phyloP scores from a whole-genome alignment of 2,113 vertebrate genomes.

The Corythaeola cristata region DNA sequence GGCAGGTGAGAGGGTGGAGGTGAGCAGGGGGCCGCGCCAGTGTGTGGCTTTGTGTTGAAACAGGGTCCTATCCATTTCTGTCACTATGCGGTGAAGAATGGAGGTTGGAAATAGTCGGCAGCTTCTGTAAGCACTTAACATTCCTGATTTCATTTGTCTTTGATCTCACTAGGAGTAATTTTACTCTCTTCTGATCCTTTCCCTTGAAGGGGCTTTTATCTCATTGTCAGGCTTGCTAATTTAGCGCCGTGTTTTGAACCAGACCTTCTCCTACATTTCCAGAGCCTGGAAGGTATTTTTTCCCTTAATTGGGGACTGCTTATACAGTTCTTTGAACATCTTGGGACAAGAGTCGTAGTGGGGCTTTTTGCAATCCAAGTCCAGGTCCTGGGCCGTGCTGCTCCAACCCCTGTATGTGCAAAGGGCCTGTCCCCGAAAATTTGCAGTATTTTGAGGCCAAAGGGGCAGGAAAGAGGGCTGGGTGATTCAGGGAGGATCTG shows the following conservation, averaged over 20 bases:
- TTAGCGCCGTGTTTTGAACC: slow-evolving; percentile 25
- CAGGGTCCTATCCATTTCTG: not conserved
- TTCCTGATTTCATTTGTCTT: slow-evolving; percentile 58
- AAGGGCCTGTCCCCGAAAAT: not conserved
- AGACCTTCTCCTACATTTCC: slow-evolving; percentile 2
- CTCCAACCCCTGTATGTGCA: not conserved
- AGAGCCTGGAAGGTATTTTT: slow-evolving; percentile 45
- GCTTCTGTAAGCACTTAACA: slow-evolving; percentile 64
- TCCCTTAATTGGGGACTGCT: not conserved
- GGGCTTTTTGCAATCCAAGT: not conserved
- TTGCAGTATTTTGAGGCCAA: not conserved
- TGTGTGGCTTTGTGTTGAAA: not conserved
- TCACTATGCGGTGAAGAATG: not conserved
- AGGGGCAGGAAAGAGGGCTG: not conserved
- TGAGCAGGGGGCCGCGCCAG: not conserved
- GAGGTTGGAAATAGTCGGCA: slow-evolving; percentile 18
- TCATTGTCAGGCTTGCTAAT: slow-evolving; percentile 61
- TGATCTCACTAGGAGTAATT: slow-evolving; percentile 65
- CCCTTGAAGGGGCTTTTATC: slow-evolving; percentile 61
- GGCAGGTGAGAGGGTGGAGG: not conserved
- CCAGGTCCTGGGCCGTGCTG: not conserved
- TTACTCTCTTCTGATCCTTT: slow-evolving; percentile 54
- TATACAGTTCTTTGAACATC: not conserved
- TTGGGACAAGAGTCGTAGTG: not conserved
- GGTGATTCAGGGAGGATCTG: not conserved